Conservation (phyloP, 2,888 invertebrate genomes). For the Cephonodes hylas region DNA sequence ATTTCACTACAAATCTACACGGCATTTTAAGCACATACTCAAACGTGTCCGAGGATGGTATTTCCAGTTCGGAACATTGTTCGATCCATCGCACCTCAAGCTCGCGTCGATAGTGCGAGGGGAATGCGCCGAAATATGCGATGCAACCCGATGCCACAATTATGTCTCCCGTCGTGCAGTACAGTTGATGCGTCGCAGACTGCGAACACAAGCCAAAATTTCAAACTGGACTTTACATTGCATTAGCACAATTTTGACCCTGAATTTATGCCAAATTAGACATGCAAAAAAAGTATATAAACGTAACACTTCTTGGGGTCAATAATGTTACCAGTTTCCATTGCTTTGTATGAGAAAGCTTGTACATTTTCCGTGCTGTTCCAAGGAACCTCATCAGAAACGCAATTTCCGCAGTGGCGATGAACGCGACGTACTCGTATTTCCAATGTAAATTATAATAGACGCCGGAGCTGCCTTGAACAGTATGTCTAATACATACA, state of each 20-base stretch:
- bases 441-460: too few species aligned
- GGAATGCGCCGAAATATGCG: constrained; percentile 96
- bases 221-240: too few species aligned
- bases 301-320: not conserved
- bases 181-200: constrained; percentile 84
- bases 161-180: constrained; percentile 91
- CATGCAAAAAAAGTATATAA: too few species aligned
- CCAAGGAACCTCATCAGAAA: too few species aligned
- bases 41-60: constrained; percentile 87
- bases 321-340: not conserved
- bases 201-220: constrained; percentile 39
- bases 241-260: too few species aligned
- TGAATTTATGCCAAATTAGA: too few species aligned
- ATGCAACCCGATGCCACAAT: constrained; percentile 93
- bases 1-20: too few species aligned
- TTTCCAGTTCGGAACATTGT: constrained; percentile 83
- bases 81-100: constrained; percentile 85
- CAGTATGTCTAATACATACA: too few species aligned
- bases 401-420: too few species aligned
- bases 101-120: constrained; percentile 85
- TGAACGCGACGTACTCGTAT: too few species aligned
- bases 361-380: not conserved
- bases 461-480: too few species aligned
- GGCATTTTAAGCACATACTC: constrained; percentile 54
- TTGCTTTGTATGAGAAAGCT: too few species aligned